phyloP scores from a whole-genome alignment of 2,797 vertebrate species.

The Hypotaenidia philippensis region DNA sequence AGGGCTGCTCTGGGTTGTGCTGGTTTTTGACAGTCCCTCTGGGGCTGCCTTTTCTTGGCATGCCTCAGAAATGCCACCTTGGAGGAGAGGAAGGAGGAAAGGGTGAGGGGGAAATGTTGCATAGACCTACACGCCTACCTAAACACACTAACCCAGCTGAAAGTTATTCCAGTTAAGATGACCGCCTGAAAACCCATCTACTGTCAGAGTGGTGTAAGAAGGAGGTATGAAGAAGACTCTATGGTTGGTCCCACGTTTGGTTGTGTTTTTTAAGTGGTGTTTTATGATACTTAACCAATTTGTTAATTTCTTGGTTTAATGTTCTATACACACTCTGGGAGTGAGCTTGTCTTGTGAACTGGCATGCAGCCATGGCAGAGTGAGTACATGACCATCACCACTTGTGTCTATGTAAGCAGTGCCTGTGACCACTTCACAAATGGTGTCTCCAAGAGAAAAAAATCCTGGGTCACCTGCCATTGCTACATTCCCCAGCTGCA shows the following conservation, averaged over 20 bases:
- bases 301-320: background rate
- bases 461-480: background rate
- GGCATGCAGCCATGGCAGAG: background rate
- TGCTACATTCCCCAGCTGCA: slow-evolving; percentile 40
- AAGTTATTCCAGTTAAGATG: background rate
- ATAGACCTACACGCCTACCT: background rate
- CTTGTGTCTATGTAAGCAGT: background rate
- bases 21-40: slow-evolving; percentile 58
- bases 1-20: slow-evolving; percentile 59
- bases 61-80: background rate
- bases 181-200: background rate
- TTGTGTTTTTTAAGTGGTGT: background rate
- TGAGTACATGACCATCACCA: background rate
- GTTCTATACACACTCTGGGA: background rate
- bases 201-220: background rate
- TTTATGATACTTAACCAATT: background rate
- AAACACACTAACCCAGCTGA: background rate
- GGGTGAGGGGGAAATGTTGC: background rate
- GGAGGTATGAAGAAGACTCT: background rate
- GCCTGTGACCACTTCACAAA: background rate
- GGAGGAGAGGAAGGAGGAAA: slow-evolving; percentile 1
- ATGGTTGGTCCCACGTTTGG: background rate
- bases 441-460: background rate
- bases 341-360: background rate
- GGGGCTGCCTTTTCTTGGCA: slow-evolving; percentile 48